Evolutionary conservation across 23 tunicate genomes (phyloP).

Genomic region (Clavelina lepadiformis): DNA sequence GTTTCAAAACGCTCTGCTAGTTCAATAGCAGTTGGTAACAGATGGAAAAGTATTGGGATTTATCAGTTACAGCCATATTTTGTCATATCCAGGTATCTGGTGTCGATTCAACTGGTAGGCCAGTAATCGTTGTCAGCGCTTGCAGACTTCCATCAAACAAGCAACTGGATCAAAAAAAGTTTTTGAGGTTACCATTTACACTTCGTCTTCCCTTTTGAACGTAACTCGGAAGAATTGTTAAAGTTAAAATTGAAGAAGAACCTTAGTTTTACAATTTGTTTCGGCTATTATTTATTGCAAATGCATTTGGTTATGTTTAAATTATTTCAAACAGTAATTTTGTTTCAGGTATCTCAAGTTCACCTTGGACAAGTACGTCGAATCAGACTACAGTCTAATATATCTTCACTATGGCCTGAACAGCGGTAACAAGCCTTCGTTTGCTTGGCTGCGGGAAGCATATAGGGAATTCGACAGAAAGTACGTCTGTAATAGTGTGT

Average conservation of each 20-base stretch:
- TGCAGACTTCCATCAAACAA: constrained; percentile 77
- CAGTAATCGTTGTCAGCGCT: constrained; percentile 88
- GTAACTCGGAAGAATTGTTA: neutral
- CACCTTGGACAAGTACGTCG: constrained; percentile 89
- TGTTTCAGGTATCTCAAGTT: constrained; percentile 65
- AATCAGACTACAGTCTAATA: constrained; percentile 84
- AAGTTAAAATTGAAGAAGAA: neutral
- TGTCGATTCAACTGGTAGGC: constrained; percentile 63
- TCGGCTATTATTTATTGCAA: neutral
- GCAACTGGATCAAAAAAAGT: constrained; percentile 63
- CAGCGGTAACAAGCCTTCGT: constrained; percentile 81
- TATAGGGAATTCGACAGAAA: constrained; percentile 92
- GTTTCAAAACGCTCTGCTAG: no score
- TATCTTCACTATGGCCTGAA: constrained; percentile 88
- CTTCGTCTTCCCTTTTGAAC: neutral
- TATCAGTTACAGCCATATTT: no score
- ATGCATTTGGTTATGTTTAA: neutral
- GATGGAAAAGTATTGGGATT: no score
- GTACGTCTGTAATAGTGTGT: no score
- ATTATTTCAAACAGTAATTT: neutral
- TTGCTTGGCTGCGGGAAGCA: constrained; percentile 69
- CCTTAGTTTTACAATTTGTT: no score
- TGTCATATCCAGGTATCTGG: constrained; percentile 78
- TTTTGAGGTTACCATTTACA: constrained; percentile 26
- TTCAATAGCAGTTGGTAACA: no score